Conservation (phyloP, 2,797 vertebrate species). For the Mallotus villosus region DNA sequence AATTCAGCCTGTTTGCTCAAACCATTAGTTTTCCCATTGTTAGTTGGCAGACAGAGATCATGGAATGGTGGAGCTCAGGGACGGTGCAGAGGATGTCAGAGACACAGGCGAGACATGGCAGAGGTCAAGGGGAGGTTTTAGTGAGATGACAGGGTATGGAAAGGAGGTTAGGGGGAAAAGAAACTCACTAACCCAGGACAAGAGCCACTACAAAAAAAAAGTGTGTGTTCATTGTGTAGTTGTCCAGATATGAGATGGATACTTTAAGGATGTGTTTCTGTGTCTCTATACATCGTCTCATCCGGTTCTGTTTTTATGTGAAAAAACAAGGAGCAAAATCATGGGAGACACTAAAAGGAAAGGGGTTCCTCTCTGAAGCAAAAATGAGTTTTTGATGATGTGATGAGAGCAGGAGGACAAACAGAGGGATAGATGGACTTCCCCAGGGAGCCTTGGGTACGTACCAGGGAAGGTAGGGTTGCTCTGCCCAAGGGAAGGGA, state of each 20-base stretch:
- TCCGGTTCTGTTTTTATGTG: constrained; percentile 15
- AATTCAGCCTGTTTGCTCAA: constrained; percentile 6
- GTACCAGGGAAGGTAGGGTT: constrained; percentile 99
- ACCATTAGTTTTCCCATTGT: constrained; percentile 31
- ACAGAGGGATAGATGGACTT: constrained; percentile 85
- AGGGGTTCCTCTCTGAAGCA: constrained; percentile 55
- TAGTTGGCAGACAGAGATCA: constrained; percentile 59
- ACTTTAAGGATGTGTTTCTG: background rate
- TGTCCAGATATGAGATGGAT: background rate
- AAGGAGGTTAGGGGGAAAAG: constrained; percentile 50
- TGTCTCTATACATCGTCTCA: background rate
- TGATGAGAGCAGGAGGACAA: constrained; percentile 68
- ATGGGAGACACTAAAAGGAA: constrained; percentile 40
- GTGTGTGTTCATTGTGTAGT: constrained; percentile 60
- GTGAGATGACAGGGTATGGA: constrained; percentile 56
- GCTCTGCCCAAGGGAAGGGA: constrained; percentile 99
- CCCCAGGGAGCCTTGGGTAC: constrained; percentile 92
- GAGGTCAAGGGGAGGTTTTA: constrained; percentile 57
- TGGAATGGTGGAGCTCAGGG: constrained; percentile 66
- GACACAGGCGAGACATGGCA: constrained; percentile 60
- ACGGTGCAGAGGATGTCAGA: constrained; percentile 66
- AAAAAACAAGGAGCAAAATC: constrained; percentile 39
- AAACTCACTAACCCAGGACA: constrained; percentile 39
- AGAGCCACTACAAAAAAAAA: constrained; percentile 20
- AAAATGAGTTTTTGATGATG: constrained; percentile 58